Conservation (phyloP, 2,888 invertebrate species). For the Polia nebulosa region DNA sequence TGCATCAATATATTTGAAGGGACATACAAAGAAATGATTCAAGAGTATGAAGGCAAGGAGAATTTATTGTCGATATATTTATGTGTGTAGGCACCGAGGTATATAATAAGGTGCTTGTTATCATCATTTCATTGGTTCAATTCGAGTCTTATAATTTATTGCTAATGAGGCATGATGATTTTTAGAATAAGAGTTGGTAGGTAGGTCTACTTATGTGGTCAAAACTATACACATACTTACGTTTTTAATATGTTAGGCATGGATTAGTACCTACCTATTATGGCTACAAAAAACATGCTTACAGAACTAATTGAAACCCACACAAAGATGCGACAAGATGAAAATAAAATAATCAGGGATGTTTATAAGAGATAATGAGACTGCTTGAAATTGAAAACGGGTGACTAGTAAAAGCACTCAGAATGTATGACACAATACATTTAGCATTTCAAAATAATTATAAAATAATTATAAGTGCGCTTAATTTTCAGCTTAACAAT, state of each 20-base stretch:
- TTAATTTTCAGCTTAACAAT: conserved; percentile 87
- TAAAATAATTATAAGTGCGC: conserved; percentile 78
- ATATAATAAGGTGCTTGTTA: conserved; percentile 3
- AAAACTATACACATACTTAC: too few relatives aligned
- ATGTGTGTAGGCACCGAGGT: conserved; percentile 18
- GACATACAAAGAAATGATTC: conserved; percentile 17
- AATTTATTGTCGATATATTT: conserved; percentile 62
- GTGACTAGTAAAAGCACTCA: conserved; percentile 63
- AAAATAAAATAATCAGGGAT: neutral
- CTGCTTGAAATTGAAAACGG: neutral
- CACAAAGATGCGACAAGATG: too few relatives aligned
- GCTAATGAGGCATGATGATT: conserved; percentile 2
- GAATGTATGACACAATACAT: conserved; percentile 76
- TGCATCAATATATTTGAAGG: conserved; percentile 8
- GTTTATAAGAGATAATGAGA: neutral
- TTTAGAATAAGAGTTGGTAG: neutral
- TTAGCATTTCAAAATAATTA: conserved; percentile 71
- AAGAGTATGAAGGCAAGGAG: conserved; percentile 41
- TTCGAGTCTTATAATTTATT: conserved; percentile 6
- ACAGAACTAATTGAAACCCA: neutral
- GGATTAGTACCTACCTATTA: neutral
- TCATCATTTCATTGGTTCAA: conserved; percentile 4
- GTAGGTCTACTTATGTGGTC: neutral
- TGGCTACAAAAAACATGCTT: neutral
- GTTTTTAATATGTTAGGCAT: neutral